These are phyloP conservation scores for Phalera bucephala DNA, from an alignment of 2,888 invertebrate species.

Conservation along the genomic window DNA sequence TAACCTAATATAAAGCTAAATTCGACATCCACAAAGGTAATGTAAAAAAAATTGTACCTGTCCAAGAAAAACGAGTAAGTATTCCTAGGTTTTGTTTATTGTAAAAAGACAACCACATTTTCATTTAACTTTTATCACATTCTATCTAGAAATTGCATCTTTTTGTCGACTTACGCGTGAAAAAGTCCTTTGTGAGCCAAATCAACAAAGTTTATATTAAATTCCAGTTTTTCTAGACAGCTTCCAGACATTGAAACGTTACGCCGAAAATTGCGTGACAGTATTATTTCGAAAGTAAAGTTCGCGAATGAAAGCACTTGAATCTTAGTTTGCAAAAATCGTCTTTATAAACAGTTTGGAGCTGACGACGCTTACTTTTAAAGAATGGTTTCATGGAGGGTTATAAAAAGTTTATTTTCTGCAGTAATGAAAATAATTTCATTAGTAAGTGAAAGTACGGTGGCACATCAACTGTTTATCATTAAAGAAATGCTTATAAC, in stretches of 20 bases:
- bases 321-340: slow-evolving; percentile 17
- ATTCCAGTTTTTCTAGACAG: neutral
- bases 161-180: neutral
- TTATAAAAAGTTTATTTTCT: slow-evolving; percentile 25
- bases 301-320: slow-evolving; percentile 10
- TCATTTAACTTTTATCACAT: too few relatives aligned
- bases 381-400: slow-evolving; percentile 20
- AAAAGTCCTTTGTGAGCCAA: neutral
- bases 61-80: too few relatives aligned
- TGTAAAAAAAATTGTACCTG: too few relatives aligned
- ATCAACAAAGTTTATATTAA: slow-evolving; percentile 1
- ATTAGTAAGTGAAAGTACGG: slow-evolving; percentile 19
- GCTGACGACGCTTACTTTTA: slow-evolving; percentile 14
- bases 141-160: neutral
- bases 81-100: too few relatives aligned
- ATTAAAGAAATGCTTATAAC: too few relatives aligned
- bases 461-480: neutral
- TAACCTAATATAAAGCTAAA: too few relatives aligned
- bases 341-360: slow-evolving; percentile 14
- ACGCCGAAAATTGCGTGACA: slow-evolving; percentile 15
- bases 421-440: slow-evolving; percentile 28
- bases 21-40: too few relatives aligned
- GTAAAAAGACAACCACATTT: too few relatives aligned
- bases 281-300: slow-evolving; percentile 6
- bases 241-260: neutral